phyloP scores from a whole-genome alignment of 2,113 vertebrate species.

The Lanius ludovicianus region DNA sequence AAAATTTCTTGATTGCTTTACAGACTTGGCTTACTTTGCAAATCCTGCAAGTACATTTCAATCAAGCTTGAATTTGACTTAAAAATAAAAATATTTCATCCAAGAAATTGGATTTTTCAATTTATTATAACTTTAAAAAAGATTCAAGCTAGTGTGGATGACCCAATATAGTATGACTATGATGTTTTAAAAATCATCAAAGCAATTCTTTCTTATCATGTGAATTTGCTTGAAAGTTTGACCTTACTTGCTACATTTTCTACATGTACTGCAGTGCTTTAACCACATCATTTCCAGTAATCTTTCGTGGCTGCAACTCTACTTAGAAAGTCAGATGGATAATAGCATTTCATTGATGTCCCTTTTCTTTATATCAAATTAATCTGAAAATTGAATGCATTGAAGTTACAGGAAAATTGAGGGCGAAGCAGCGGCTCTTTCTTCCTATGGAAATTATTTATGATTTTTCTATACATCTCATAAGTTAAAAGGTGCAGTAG shows the following conservation, averaged over 20 bases:
- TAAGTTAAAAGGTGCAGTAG: neutral
- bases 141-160: constrained; percentile 33
- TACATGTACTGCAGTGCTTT: neutral
- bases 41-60: constrained; percentile 49
- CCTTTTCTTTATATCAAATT: neutral
- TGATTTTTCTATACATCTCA: neutral
- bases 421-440: neutral
- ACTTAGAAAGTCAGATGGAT: constrained; percentile 9
- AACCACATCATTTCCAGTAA: constrained; percentile 12
- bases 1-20: constrained; percentile 47
- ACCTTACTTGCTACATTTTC: constrained; percentile 33
- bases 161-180: constrained; percentile 25
- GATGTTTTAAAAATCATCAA: constrained; percentile 52
- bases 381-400: neutral
- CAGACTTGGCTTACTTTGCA: constrained; percentile 53
- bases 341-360: neutral
- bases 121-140: constrained; percentile 53
- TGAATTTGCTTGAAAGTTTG: constrained; percentile 46
- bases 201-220: constrained; percentile 28
- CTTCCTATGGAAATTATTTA: neutral
- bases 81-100: constrained; percentile 69
- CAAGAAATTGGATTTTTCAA: constrained; percentile 66
- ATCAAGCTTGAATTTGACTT: constrained; percentile 58
- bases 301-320: neutral
- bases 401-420: neutral